Evolutionary conservation across 2,797 vertebrate genomes (phyloP).

Genomic region (Cyprinodon diabolis): DNA sequence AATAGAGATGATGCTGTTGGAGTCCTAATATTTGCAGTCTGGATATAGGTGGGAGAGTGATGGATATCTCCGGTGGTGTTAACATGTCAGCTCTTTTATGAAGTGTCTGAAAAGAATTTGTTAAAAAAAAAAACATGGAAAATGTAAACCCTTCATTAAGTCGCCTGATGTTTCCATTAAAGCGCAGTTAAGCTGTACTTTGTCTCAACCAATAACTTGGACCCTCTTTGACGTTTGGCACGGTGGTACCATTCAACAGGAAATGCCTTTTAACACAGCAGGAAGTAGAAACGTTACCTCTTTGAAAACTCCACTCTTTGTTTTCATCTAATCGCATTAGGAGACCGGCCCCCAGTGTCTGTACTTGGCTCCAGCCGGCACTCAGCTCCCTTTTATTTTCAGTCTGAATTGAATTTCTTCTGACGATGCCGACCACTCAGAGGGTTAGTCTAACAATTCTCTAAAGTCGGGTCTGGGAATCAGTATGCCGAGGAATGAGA

Average conservation of each 20-base stretch:
- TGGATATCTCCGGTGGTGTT: conserved; percentile 2
- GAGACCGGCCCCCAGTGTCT: conserved; percentile 49
- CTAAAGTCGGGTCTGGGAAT: conserved; percentile 57
- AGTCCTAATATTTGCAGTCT: conserved; percentile 12
- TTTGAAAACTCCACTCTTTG: conserved; percentile 41
- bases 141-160: conserved; percentile 4
- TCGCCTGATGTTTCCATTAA: conserved; percentile 13
- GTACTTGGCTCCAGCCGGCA: conserved; percentile 34
- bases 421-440: conserved; percentile 28
- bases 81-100: background rate
- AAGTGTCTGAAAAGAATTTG: background rate
- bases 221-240: conserved; percentile 22
- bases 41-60: conserved; percentile 26
- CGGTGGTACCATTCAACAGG: conserved; percentile 56
- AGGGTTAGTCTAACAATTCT: conserved; percentile 59
- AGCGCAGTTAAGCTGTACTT: conserved; percentile 20
- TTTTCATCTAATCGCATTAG: conserved; percentile 64
- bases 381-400: conserved; percentile 18
- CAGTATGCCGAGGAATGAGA: conserved; percentile 63
- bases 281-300: conserved; percentile 60
- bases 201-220: conserved; percentile 36
- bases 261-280: conserved; percentile 69
- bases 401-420: conserved; percentile 26
- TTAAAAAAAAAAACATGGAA: conserved; percentile 1
- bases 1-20: conserved; percentile 21